These are phyloP conservation scores for Eublepharis macularius DNA, from an alignment of 2,113 vertebrate genomes.

Conservation along the genomic window DNA sequence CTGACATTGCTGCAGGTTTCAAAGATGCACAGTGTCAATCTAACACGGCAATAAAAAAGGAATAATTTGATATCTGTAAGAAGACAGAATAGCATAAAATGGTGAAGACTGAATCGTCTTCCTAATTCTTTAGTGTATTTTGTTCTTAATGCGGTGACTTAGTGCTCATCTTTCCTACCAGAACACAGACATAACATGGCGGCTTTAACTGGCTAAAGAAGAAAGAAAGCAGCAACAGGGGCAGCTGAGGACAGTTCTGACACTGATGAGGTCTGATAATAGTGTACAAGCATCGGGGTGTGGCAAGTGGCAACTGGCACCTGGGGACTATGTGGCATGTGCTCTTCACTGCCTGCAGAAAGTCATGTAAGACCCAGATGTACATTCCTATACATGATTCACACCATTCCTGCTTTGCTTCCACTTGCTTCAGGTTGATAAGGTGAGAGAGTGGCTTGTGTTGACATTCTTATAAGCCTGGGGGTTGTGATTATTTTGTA, in stretches of 20 bases:
- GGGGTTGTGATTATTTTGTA: background rate
- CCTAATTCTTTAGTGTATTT: background rate
- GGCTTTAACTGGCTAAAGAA: background rate
- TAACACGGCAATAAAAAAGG: slow-evolving; percentile 50
- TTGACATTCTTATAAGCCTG: background rate
- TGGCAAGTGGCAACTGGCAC: too few species aligned
- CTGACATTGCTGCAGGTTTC: slow-evolving; percentile 16
- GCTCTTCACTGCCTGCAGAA: background rate
- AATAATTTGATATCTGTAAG: slow-evolving; percentile 61
- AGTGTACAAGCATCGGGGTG: background rate
- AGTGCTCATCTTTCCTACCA: background rate
- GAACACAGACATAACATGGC: background rate
- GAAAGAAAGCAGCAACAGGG: background rate
- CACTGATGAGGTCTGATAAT: background rate
- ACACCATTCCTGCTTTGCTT: background rate
- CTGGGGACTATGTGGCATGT: background rate
- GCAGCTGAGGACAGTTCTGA: background rate
- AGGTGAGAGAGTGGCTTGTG: background rate
- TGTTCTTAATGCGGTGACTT: background rate
- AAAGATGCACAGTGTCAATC: slow-evolving; percentile 25
- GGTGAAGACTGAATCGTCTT: background rate
- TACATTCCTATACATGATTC: background rate
- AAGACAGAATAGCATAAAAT: slow-evolving; percentile 46
- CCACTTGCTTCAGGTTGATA: background rate
- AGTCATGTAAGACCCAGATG: background rate